Base-by-base conservation (phyloP, 2,888 invertebrate genomes). In the Apocheima hispidaria region DNA sequence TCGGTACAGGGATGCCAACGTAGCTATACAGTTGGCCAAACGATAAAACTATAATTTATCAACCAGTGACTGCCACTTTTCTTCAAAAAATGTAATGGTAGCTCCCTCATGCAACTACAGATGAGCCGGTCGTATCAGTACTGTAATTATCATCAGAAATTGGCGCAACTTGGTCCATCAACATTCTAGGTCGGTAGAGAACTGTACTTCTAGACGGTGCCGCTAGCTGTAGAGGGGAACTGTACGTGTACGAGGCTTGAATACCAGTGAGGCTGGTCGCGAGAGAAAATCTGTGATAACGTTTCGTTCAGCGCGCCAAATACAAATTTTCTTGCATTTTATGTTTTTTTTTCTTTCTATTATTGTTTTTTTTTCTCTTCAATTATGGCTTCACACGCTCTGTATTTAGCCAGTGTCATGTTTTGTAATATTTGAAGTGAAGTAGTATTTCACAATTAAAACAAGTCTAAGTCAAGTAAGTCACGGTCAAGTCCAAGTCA, bases 121-220 rank as follows among this genome's bases (percentile, higher is more conserved):
- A 20, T 21, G n/a, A n/a, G 20, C 10, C 10, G 16, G 36, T 16
- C 4, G 41, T 23, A n/a, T n/a, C n/a, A n/a, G n/a, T n/a, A 2
- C n/a, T 10, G 46, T 46, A 56, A 63, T 58, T 54, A 59, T 2
- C 54, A 54, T 46, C 23, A 30, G 40, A 41, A 51, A 51, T 53
- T 44, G 56, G 59, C 56, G 26, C 55, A 52, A 33, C 36, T 33
- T 30, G 55, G 35, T 35, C 53, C 54, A 58, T 59, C 58, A 55
- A 23, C 64, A 64, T 64, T 64, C 64, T 58, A 55, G 63, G 61
- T 51, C 60, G 33, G 9, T 52, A 50, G 56, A 51, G 36, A 60
- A 56, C 59, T 60, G 44, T 53, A 60, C 60, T 54, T 40, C 21
- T 38, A 28, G 55, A 4, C 18, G 23, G 20, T 10, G 20, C 40